Percentiles rank a stretch among this genome's conserved stretches.
Evolutionary conservation across 1,140 invertebrate genomes (phyloP).

Genomic region (Ganaspis sp.): DNA sequence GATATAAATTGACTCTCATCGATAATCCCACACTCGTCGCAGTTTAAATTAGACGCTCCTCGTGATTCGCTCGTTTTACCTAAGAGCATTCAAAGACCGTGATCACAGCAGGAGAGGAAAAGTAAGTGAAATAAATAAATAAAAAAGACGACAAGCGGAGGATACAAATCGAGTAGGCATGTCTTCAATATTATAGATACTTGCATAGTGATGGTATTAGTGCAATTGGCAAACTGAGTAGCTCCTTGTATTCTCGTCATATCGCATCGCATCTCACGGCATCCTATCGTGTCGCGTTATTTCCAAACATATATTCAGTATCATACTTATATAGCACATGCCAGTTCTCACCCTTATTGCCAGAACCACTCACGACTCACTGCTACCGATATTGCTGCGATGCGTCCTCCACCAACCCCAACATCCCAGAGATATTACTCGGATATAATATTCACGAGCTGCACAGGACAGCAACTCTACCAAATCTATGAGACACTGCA

Average conservation of each 20-base stretch:
- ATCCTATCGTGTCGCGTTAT: background rate
- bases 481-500: background rate
- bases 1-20: conserved; percentile 23
- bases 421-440: conserved; percentile 40
- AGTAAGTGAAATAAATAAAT: background rate
- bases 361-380: conserved; percentile 49
- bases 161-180: background rate
- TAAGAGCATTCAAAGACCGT: conserved; percentile 5
- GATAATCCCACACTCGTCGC: conserved; percentile 18
- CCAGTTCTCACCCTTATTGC: conserved; percentile 65
- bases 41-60: conserved; percentile 27
- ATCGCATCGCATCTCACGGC: background rate
- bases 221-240: conserved; percentile 9
- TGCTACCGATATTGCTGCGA: conserved; percentile 52
- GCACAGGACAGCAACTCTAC: conserved; percentile 24
- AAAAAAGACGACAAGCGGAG: background rate
- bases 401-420: background rate
- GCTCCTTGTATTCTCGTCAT: background rate
- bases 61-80: background rate
- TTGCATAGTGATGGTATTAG: background rate
- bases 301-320: background rate
- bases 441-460: conserved; percentile 57
- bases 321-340: conserved; percentile 55
- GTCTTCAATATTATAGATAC: background rate
- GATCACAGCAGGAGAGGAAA: background rate